Conservation (phyloP, 2,888 invertebrate genomes). For the Nomada flava region DNA sequence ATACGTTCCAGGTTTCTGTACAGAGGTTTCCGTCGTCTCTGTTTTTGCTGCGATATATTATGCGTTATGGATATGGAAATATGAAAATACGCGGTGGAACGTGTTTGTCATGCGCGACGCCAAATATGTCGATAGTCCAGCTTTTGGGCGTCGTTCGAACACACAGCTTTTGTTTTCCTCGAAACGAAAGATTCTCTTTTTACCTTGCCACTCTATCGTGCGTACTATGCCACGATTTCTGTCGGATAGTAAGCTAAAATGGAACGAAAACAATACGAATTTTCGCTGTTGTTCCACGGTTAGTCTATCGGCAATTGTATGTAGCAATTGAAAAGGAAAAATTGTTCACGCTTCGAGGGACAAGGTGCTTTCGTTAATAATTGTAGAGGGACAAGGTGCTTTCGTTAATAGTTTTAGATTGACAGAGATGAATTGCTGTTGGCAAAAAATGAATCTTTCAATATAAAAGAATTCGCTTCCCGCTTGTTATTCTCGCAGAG, state of each 20-base stretch:
- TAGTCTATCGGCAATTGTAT: neutral
- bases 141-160: neutral
- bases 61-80: constrained; percentile 35
- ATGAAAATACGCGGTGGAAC: constrained; percentile 19
- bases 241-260: neutral
- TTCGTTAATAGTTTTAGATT: neutral
- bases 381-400: too few relatives aligned
- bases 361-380: neutral
- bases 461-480: too few relatives aligned
- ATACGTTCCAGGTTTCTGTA: neutral
- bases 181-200: neutral
- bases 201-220: neutral
- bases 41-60: constrained; percentile 11
- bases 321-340: neutral
- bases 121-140: constrained; percentile 26
- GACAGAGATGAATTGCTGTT: too few relatives aligned
- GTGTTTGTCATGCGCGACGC: constrained; percentile 13
- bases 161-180: constrained; percentile 21
- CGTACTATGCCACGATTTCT: neutral
- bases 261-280: neutral
- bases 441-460: too few relatives aligned
- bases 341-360: neutral
- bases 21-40: neutral
- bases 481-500: too few relatives aligned
- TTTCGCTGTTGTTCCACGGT: neutral